A percentile compares a stretch with the other conserved stretches of the same genome.
Conservation (phyloP, 1,140 invertebrate species). For the Aphidius gifuensis region DNA sequence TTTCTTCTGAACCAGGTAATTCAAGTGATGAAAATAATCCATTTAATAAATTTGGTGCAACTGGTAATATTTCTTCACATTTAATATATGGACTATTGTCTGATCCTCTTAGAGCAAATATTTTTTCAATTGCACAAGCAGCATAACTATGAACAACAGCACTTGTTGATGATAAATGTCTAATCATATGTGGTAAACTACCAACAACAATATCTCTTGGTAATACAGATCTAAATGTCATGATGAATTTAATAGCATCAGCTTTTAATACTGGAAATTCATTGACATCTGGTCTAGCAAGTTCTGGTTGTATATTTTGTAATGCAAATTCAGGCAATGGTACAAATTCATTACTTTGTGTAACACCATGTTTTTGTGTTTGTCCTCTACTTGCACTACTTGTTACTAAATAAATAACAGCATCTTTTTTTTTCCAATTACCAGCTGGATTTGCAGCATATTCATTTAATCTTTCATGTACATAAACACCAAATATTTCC, state of each 20-base stretch:
- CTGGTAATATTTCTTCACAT: constrained; percentile 57
- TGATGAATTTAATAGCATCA: constrained; percentile 3
- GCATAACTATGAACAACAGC: constrained; percentile 93
- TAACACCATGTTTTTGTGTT: constrained; percentile 88
- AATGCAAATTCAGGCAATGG: constrained; percentile 84
- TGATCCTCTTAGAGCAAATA: constrained; percentile 69
- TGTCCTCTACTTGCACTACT: constrained; percentile 88
- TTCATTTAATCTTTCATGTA: constrained; percentile 73
- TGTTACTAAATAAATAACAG: constrained; percentile 93
- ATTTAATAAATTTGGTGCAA: constrained; percentile 66
- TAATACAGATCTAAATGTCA: constrained; percentile 90
- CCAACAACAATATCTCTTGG: constrained; percentile 73
- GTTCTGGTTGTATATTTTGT: constrained; percentile 80
- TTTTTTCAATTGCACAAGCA: constrained; percentile 86
- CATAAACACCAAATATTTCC: constrained; percentile 72
- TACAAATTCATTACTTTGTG: constrained; percentile 85
- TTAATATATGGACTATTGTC: constrained; percentile 60
- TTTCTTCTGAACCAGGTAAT: constrained; percentile 77
- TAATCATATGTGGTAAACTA: constrained; percentile 73
- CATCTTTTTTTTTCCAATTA: constrained; percentile 93
- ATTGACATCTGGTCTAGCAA: constrained; percentile 71
- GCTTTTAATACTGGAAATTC: constrained; percentile 20
- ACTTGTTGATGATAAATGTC: constrained; percentile 70
- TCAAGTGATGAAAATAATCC: constrained; percentile 75
- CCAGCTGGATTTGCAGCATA: constrained; percentile 71